phyloP scores from a whole-genome alignment of 2,888 invertebrate species.

The Eristalis pertinax region DNA sequence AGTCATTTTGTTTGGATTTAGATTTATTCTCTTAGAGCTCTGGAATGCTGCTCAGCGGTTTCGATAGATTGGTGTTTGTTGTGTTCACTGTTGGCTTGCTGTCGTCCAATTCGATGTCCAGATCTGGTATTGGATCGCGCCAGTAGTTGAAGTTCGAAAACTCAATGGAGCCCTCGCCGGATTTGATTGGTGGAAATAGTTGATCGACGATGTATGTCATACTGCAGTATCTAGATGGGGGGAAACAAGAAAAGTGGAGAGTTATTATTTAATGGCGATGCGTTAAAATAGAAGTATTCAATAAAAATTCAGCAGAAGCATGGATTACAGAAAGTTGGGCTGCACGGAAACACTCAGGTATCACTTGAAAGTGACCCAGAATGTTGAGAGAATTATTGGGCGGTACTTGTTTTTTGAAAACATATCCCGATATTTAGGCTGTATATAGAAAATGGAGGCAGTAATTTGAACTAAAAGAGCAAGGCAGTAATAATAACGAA shows the following conservation, averaged over 20 bases:
- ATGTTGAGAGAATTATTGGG: no score
- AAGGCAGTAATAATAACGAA: no score
- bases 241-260: neutral
- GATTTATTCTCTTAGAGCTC: constrained; percentile 70
- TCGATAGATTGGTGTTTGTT: constrained; percentile 68
- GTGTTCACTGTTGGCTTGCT: constrained; percentile 42
- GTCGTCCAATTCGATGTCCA: constrained; percentile 78
- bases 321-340: no score
- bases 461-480: no score
- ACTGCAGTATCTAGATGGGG: constrained; percentile 89
- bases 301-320: no score
- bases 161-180: constrained; percentile 85
- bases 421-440: no score
- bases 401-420: no score
- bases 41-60: constrained; percentile 79
- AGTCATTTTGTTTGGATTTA: neutral
- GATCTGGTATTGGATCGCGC: constrained; percentile 91
- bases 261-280: neutral
- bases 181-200: constrained; percentile 93
- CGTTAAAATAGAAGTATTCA: no score
- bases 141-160: constrained; percentile 96
- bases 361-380: no score
- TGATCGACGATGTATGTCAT: constrained; percentile 97
- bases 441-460: no score
- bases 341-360: no score